A percentile compares a stretch with the other conserved stretches of the same genome.
phyloP scores from a whole-genome alignment of 2,113 vertebrate species.

The Electrona antarctica region DNA sequence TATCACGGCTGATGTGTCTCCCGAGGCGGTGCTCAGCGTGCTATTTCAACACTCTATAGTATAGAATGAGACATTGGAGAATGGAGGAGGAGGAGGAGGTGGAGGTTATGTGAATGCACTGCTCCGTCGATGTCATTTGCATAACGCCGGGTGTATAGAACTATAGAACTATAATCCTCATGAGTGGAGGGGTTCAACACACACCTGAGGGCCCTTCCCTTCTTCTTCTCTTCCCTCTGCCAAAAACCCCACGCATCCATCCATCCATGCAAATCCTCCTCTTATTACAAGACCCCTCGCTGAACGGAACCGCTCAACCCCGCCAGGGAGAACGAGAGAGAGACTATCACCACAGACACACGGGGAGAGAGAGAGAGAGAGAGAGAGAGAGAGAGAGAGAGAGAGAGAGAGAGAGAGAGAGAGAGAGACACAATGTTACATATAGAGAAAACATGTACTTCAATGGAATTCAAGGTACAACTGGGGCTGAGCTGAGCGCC shows the following conservation, averaged over 20 bases:
- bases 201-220: conserved; percentile 62
- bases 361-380: conserved; percentile 26
- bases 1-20: conserved; percentile 57
- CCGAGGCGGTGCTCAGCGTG: conserved; percentile 42
- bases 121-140: conserved; percentile 70
- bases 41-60: conserved; percentile 49
- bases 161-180: conserved; percentile 62
- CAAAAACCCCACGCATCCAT: conserved; percentile 17
- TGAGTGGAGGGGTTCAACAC: conserved; percentile 63
- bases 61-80: conserved; percentile 28
- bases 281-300: conserved; percentile 62
- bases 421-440: conserved; percentile 14
- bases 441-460: conserved; percentile 9
- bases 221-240: conserved; percentile 12
- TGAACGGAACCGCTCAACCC: conserved; percentile 54
- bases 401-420: no score
- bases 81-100: not conserved
- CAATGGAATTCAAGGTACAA: no score
- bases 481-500: conserved; percentile 26
- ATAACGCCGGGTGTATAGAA: conserved; percentile 59
- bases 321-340: conserved; percentile 59
- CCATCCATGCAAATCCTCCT: conserved; percentile 48
- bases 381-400: no score
- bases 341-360: conserved; percentile 24
- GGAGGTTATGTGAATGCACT: conserved; percentile 29